These are phyloP conservation scores for Tympanuchus pallidicinctus DNA, from an alignment of 2,113 vertebrate genomes.

Conservation along the genomic window DNA sequence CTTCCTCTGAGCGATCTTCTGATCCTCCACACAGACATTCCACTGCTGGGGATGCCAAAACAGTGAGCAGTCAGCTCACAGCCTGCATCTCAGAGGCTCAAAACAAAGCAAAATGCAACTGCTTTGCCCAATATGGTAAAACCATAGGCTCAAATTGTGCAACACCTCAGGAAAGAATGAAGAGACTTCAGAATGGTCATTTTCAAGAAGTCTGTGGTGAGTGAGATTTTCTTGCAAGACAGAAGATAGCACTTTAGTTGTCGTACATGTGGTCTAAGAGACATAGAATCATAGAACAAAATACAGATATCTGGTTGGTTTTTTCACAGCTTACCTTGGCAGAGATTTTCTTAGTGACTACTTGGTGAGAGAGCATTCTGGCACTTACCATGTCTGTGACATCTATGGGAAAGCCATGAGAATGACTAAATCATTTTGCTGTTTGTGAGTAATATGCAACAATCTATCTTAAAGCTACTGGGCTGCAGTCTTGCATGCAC, in stretches of 20 bases:
- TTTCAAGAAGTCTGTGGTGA: background rate
- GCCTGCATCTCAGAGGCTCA: background rate
- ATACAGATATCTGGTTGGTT: background rate
- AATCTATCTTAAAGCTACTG: background rate
- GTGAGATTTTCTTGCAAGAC: background rate
- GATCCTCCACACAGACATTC: background rate
- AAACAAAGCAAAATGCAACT: background rate
- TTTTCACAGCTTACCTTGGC: background rate
- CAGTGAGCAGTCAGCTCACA: conserved; percentile 39
- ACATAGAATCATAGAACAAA: background rate
- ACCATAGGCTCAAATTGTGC: background rate
- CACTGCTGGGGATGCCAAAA: conserved; percentile 33
- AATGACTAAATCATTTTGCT: background rate
- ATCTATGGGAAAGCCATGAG: background rate
- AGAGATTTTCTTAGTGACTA: background rate
- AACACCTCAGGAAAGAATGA: conserved; percentile 8
- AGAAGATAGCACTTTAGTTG: background rate
- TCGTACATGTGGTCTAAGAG: background rate
- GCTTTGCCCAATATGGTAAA: conserved; percentile 61
- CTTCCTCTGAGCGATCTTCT: conserved; percentile 28
- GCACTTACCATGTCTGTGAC: background rate
- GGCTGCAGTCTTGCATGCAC: background rate
- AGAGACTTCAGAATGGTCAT: background rate
- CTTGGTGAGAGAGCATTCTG: background rate
- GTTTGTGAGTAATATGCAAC: background rate